Evolutionary conservation across 2,113 vertebrate species (phyloP).

Genomic region (Hippopotamus amphibius): DNA sequence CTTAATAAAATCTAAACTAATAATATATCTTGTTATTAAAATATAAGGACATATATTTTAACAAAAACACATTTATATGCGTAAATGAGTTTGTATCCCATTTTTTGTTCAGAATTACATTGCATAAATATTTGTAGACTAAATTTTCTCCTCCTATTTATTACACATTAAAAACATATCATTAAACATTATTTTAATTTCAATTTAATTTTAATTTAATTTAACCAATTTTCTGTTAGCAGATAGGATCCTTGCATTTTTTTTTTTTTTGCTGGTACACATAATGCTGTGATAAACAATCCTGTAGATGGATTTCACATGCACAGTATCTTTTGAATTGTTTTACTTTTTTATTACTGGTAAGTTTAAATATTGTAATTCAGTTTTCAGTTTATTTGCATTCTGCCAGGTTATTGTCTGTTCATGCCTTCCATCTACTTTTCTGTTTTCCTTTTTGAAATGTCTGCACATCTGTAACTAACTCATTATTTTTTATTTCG

Average conservation of each 20-base stretch:
- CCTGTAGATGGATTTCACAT: background rate
- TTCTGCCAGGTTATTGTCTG: background rate
- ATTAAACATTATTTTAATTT: background rate
- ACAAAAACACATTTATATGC: background rate
- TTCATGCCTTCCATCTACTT: background rate
- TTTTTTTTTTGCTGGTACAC: background rate
- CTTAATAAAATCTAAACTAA: background rate
- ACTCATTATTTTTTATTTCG: background rate
- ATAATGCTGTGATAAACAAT: background rate
- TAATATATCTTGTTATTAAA: constrained; percentile 9
- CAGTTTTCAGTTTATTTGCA: constrained; percentile 56
- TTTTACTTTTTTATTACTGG: constrained; percentile 27
- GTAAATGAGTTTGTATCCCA: background rate
- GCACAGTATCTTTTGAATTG: background rate
- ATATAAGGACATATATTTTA: background rate
- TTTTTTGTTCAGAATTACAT: constrained; percentile 27
- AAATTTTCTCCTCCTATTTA: background rate
- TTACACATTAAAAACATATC: background rate
- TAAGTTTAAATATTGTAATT: background rate
- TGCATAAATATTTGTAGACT: background rate
- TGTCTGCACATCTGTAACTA: background rate
- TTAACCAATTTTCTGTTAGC: background rate
- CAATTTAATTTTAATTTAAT: background rate
- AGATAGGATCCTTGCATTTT: background rate
- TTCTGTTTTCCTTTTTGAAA: constrained; percentile 11